Evolutionary conservation across 2,113 vertebrate species (phyloP).

Genomic region (Carollia perspicillata): DNA sequence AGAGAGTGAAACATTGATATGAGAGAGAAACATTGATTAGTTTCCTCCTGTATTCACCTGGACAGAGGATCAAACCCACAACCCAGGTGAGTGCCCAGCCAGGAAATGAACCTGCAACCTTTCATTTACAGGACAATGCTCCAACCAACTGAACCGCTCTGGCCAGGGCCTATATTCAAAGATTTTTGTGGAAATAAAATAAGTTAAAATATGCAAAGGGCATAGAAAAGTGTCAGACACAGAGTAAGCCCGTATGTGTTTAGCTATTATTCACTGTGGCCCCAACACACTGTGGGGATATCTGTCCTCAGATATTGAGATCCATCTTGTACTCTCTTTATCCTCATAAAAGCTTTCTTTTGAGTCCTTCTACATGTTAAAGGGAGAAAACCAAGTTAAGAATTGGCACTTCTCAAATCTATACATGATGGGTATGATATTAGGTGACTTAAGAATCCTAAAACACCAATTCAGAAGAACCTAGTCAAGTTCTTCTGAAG

Average conservation of each 20-base stretch:
- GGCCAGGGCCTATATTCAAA: not conserved
- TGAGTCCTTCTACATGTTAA: not conserved
- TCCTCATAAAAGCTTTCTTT: not conserved
- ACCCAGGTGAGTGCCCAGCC: too few relatives aligned
- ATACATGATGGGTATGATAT: not conserved
- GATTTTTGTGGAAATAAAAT: not conserved
- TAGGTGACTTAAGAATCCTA: not conserved
- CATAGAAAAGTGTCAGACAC: not conserved
- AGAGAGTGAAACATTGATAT: too few relatives aligned
- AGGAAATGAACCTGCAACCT: too few relatives aligned
- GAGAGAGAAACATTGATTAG: too few relatives aligned
- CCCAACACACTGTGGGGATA: fast-evolving
- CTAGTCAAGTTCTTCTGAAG: too few relatives aligned
- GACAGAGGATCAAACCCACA: too few relatives aligned
- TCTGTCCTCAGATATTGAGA: not conserved
- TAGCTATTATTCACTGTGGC: not conserved
- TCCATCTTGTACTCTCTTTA: not conserved
- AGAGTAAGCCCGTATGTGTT: fast-evolving
- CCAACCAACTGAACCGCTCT: too few relatives aligned
- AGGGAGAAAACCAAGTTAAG: not conserved
- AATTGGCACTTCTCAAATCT: not conserved
- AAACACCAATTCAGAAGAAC: too few relatives aligned
- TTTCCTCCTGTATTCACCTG: too few relatives aligned
- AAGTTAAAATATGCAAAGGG: not conserved
- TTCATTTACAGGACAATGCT: too few relatives aligned